Conservation (phyloP, 2,888 invertebrate genomes). For the Odiellus spinosus region DNA sequence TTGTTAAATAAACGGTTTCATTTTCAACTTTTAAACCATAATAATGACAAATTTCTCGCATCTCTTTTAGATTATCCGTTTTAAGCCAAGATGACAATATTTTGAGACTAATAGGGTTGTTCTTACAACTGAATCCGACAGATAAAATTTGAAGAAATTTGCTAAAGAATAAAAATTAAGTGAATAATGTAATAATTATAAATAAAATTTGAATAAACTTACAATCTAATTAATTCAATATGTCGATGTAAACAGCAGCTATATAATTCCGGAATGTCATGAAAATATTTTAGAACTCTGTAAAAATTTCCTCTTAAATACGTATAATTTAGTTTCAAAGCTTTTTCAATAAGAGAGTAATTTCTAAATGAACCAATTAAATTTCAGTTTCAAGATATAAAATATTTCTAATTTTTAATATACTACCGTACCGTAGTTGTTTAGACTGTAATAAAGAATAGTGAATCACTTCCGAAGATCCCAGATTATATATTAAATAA, state of each 20-base stretch:
- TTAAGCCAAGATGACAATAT: slow-evolving; percentile 7
- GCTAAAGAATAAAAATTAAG: too few relatives aligned
- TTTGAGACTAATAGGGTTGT: slow-evolving; percentile 7
- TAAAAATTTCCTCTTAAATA: slow-evolving; percentile 7
- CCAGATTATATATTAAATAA: slow-evolving; percentile 7
- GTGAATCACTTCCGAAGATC: slow-evolving; percentile 5
- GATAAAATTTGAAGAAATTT: slow-evolving; percentile 4
- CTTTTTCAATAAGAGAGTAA: slow-evolving; percentile 1
- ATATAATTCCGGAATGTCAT: slow-evolving; percentile 8
- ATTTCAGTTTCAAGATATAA: not conserved
- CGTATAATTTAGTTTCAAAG: slow-evolving; percentile 4
- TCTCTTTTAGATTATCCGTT: not conserved
- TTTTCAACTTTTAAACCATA: slow-evolving; percentile 4
- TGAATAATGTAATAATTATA: too few relatives aligned
- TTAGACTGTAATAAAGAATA: not conserved
- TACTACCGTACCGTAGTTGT: not conserved
- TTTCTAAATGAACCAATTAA: not conserved
- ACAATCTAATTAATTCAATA: slow-evolving; percentile 5
- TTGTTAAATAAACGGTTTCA: too few relatives aligned
- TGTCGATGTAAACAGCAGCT: slow-evolving; percentile 5
- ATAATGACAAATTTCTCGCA: slow-evolving; percentile 5
- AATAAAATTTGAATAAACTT: too few relatives aligned
- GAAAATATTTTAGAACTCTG: slow-evolving; percentile 4
- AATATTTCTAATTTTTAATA: not conserved
- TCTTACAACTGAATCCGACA: slow-evolving; percentile 6